Base-by-base conservation (phyloP, 2,888 invertebrate genomes). In the Theristus sp. region DNA sequence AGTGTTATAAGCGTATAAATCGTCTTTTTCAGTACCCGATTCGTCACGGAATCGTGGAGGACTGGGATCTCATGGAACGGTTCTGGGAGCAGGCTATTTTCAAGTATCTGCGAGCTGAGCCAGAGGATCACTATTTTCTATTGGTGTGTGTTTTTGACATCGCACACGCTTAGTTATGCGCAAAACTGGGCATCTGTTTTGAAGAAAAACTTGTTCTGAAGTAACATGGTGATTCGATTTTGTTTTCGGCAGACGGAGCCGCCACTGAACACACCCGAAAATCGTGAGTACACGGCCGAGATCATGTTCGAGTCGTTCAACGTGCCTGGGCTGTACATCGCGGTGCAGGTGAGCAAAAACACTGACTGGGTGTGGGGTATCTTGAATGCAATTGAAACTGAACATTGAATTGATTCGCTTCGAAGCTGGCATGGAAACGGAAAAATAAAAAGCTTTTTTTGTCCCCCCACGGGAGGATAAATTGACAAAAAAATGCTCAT, bases 291-390 rank as follows among this genome's bases (percentile, higher is more conserved):
- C 68, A 80, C 79, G 64, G 77, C 81, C 70, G 98, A 99, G 81
- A 99, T 99, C 68, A 98, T 99, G 98, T 99, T 99, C 76, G 98
- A 99, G 78, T 93, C 96, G 30, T 99, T 99, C 78, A 98, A 98
- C 79, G 96, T 98, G 65, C 96, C 98, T 66, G 98, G 98, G 30
- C 80, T 99, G 66, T 98, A 98, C 75, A 99, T 99, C 68, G 98
- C 98, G 64, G 98, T 98, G 46, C 96, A 98, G 73, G 77, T 77
- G 64, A 65, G 66, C 38, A 38, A n/a, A n/a, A n/a, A n/a, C n/a
- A n/a, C n/a, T n/a, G n/a, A n/a, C n/a, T n/a, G n/a, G n/a, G n/a
- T n/a, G n/a, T n/a, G n/a, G n/a, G n/a, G n/a, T n/a, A n/a, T n/a
- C n/a, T n/a, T n/a, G n/a, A n/a, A n/a, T n/a, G n/a, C n/a, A n/a